phyloP scores from a whole-genome alignment of 2,888 invertebrate species.

The Caenorhabditis doughertyi region DNA sequence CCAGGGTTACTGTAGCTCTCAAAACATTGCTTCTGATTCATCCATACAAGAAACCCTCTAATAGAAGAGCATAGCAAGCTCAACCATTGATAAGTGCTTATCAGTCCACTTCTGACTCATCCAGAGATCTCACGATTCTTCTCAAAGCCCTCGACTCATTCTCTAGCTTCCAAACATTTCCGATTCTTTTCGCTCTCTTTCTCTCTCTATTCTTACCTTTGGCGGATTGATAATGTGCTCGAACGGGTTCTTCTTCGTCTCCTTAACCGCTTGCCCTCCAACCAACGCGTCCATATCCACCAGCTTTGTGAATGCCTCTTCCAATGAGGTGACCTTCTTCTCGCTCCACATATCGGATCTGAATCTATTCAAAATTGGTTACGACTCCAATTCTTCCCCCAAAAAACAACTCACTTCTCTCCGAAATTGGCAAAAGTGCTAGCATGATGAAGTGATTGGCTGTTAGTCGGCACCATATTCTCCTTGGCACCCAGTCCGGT shows the following conservation, averaged over 20 bases:
- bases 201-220: constrained; percentile 65
- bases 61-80: too few relatives aligned
- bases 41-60: too few relatives aligned
- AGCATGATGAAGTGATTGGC: constrained; percentile 64
- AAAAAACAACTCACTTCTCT: constrained; percentile 54
- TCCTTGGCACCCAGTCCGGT: constrained; percentile 66
- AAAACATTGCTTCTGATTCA: too few relatives aligned
- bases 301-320: constrained; percentile 81
- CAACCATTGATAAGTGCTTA: too few relatives aligned
- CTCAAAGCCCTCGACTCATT: too few relatives aligned
- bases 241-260: constrained; percentile 81
- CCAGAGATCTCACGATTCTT: too few relatives aligned
- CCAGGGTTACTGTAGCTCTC: too few relatives aligned
- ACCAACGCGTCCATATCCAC: constrained; percentile 81
- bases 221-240: constrained; percentile 82
- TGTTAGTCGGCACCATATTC: constrained; percentile 66
- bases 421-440: constrained; percentile 70
- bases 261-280: constrained; percentile 65
- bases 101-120: too few relatives aligned
- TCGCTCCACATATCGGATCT: constrained; percentile 60
- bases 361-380: constrained; percentile 19
- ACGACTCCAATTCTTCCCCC: neutral
- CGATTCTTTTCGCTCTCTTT: neutral
- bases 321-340: constrained; percentile 77
- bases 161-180: neutral